These are phyloP conservation scores for Microctonus hyperodae DNA, from an alignment of 2,888 invertebrate genomes.

Conservation along the genomic window DNA sequence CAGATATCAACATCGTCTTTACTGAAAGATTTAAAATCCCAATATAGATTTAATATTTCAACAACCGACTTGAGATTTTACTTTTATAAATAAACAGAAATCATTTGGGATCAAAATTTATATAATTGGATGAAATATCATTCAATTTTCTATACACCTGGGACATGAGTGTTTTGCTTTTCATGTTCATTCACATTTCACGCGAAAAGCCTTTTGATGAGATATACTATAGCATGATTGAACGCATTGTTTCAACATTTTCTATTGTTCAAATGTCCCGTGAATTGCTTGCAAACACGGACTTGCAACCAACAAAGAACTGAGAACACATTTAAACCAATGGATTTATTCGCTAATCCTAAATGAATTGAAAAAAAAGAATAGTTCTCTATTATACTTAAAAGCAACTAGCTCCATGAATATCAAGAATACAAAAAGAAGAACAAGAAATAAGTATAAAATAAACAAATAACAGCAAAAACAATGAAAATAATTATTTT, in stretches of 20 bases:
- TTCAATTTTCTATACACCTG: background rate
- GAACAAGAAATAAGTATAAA: background rate
- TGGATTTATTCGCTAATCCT: background rate
- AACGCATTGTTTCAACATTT: constrained; percentile 27
- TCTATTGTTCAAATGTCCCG: constrained; percentile 23
- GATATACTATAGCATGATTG: constrained; percentile 21
- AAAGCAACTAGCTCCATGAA: too few species aligned
- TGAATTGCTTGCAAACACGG: constrained; percentile 24
- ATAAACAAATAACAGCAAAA: background rate
- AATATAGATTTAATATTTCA: background rate
- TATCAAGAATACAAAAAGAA: too few species aligned
- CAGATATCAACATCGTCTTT: background rate
- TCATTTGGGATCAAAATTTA: background rate
- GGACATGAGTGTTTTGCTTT: constrained; percentile 26
- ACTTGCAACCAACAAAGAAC: background rate
- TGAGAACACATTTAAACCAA: constrained; percentile 4
- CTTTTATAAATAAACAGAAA: background rate
- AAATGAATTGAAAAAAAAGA: background rate
- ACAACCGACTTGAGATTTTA: background rate
- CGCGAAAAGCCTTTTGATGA: constrained; percentile 25
- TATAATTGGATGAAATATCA: background rate
- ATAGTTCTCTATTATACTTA: too few species aligned
- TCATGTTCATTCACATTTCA: constrained; percentile 29
- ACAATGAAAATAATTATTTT: background rate
- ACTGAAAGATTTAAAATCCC: background rate